Percentiles rank a stretch among this genome's conserved stretches.
Evolutionary conservation across 2,113 vertebrate species (phyloP).

Genomic region (Macrotis lagotis): DNA sequence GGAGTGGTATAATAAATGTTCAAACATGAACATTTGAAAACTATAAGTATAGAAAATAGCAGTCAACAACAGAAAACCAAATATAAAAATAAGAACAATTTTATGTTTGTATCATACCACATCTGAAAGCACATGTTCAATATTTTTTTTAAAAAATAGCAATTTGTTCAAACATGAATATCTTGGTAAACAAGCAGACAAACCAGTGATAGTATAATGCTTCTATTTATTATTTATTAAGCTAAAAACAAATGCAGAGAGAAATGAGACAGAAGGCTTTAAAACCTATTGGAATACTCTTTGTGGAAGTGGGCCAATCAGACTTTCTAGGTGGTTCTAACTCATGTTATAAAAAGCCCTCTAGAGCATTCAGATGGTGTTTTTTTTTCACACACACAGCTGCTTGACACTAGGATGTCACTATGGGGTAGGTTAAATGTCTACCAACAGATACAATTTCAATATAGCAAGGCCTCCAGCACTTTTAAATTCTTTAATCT

Average conservation of each 20-base stretch:
- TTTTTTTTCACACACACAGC: constrained; percentile 74
- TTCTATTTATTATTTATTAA: constrained; percentile 78
- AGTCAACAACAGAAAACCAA: constrained; percentile 54
- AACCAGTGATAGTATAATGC: constrained; percentile 71
- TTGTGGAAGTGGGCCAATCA: constrained; percentile 65
- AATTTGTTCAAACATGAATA: constrained; percentile 75
- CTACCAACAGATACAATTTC: constrained; percentile 65
- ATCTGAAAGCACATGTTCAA: constrained; percentile 65
- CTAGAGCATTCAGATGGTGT: constrained; percentile 71
- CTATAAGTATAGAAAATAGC: constrained; percentile 49
- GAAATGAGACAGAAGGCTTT: constrained; percentile 79
- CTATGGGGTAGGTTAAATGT: constrained; percentile 56
- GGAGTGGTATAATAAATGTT: constrained; percentile 32
- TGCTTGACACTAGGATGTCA: constrained; percentile 71
- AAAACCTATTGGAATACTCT: constrained; percentile 75
- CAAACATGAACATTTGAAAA: constrained; percentile 58
- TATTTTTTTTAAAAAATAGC: constrained; percentile 50
- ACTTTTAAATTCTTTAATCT: constrained; percentile 61
- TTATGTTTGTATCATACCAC: constrained; percentile 66
- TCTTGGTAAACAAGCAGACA: constrained; percentile 77
- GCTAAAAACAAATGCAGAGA: constrained; percentile 75
- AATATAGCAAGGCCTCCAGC: constrained; percentile 39
- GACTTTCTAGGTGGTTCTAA: constrained; percentile 67
- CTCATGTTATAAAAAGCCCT: constrained; percentile 77
- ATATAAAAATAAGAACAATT: constrained; percentile 62